phyloP scores from a whole-genome alignment of 2,888 invertebrate genomes.

The Laothoe populi region DNA sequence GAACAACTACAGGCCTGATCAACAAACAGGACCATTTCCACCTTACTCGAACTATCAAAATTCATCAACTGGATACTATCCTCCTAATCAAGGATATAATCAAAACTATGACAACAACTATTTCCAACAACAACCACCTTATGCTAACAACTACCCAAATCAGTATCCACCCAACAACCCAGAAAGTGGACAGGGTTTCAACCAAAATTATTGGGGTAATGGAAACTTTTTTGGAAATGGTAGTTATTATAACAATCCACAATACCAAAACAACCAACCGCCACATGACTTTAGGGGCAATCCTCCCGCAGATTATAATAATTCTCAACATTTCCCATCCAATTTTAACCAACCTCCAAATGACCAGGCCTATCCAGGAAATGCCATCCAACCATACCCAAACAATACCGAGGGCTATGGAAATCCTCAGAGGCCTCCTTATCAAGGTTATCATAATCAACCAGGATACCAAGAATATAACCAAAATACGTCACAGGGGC shows the following conservation, averaged over 20 bases:
- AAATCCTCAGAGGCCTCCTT: constrained; percentile 65
- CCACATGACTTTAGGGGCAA: constrained; percentile 64
- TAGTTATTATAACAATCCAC: constrained; percentile 73
- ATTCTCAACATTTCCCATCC: constrained; percentile 64
- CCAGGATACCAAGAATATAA: constrained; percentile 67
- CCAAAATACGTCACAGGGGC: constrained; percentile 51
- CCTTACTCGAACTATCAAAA: constrained; percentile 74
- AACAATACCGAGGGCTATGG: constrained; percentile 64
- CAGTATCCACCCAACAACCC: constrained; percentile 69
- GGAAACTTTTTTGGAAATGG: constrained; percentile 71
- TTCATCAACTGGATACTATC: constrained; percentile 68
- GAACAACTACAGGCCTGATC: constrained; percentile 61
- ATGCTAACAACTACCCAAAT: constrained; percentile 71
- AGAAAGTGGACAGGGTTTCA: constrained; percentile 63
- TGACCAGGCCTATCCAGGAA: constrained; percentile 61
- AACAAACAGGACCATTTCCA: constrained; percentile 67
- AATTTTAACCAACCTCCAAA: constrained; percentile 60
- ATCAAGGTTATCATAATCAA: constrained; percentile 57
- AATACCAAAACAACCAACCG: constrained; percentile 67
- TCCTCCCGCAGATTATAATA: constrained; percentile 59
- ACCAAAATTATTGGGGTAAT: constrained; percentile 76
- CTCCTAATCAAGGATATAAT: constrained; percentile 78
- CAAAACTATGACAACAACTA: constrained; percentile 74
- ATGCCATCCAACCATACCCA: constrained; percentile 62
- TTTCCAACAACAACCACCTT: constrained; percentile 70